Evolutionary conservation across 2,797 vertebrate genomes (phyloP), one percentile per base, ranked within the genome.

Genomic region (Chaunax sp.): DNA sequence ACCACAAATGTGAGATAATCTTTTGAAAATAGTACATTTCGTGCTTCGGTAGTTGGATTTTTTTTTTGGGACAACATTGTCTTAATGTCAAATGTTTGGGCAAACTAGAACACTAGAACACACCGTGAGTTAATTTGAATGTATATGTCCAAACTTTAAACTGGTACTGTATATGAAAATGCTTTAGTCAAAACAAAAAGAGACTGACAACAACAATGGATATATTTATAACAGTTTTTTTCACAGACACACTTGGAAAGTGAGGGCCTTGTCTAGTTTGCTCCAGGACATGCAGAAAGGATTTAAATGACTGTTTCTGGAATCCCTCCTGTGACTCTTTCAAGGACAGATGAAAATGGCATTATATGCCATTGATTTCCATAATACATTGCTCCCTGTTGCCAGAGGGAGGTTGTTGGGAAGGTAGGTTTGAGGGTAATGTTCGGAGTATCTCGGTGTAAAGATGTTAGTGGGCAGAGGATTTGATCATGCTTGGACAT

Each of bases 391-490:
- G 35, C 55, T 74, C 23, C 47, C 38, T 9, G 58, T 44, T 51
- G 61, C 45, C 64, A 37, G 57, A 58, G 22, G 49, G 50, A 54
- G 38, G 47, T 51, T 38, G 37, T 56, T 44, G 38, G 23, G 26
- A 54, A 25, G 54, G 19, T 51, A 43, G 67, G 78, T 25, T 37
- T 41, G 57, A 68, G 65, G 80, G 72, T 70, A 59, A 81, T 85
- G 82, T 81, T 75, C 49, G 41, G 77, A 82, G 59, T 69, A 37
- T 73, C 61, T 64, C 43, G 66, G 81, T 75, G 81, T 72, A 82
- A 80, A 84, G 79, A 83, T 68, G 80, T 89, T 85, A 77, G 55
- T 50, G 64, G 53, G 64, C 74, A 61, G 78, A 62, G 49, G 66
- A 73, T 67, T 78, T 74, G 47, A 84, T 79, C 72, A 67, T 35